Evolutionary conservation across 1,140 invertebrate genomes (phyloP), one percentile per base, ranked within the genome.

Genomic region (Zaprionus taronus): DNA sequence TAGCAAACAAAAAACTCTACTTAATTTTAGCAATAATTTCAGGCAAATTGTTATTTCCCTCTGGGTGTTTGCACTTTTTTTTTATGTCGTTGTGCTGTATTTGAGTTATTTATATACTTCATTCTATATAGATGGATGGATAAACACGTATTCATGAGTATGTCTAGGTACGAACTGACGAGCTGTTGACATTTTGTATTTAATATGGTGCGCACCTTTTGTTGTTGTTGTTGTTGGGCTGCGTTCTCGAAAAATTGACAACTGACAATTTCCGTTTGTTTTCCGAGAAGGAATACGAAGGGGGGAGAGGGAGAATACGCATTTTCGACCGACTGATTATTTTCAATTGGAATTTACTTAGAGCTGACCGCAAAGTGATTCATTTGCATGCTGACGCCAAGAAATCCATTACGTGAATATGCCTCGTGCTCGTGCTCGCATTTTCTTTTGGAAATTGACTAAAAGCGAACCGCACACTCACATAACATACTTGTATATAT

Each of bases 241-340:
- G 38, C 38, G 41, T 41, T 34, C 34, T 24, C 17, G 4, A 17
- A 47, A 73, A 90, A 90, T 89, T 87, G 84, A 87, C 84, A 90
- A 69, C 71, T 87, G 84, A 87, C 84, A 87, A 87, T 89, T 87
- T 90, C 81, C 84, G 81, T 89, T 79, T 89, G 84, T 84, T 73
- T 65, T 6, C 36, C 31, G 3, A 34, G 31, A 34, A 3, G 31
- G 9, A 34, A 34, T n/a, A n/a, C n/a, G n/a, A 4, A 2, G 11
- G 31, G 9, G 2, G 2, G 0, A 4, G 2, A 11, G 31, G 9
- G 38, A 7, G 20, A 36, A 17, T 17, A 47, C 41, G 41, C 41
- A 47, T 47, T 51, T 56, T 56, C 36, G 24, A 26, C 34, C n/a
- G 17, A 62, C 62, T 72, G 47, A 72, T 77, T 62, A 67, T 77